Evolutionary conservation across 2,113 vertebrate species (phyloP).

Genomic region (Quiscalus mexicanus): DNA sequence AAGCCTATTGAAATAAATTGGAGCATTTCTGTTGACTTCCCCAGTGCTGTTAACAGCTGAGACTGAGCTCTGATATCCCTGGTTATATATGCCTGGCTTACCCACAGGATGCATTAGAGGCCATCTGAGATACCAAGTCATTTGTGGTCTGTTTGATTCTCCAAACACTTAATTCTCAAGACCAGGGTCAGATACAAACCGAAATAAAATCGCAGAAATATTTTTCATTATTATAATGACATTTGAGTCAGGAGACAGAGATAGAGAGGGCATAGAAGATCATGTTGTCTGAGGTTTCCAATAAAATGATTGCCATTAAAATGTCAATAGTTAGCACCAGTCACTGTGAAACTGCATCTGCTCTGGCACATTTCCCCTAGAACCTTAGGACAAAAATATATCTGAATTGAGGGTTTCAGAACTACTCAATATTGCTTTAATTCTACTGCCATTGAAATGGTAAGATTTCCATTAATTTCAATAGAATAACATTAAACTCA

Average conservation of each 20-base stretch:
- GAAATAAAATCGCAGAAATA: background rate
- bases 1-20: background rate
- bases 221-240: background rate
- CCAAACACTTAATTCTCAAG: background rate
- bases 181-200: background rate
- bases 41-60: fast-evolving
- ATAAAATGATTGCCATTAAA: background rate
- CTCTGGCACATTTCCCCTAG: background rate
- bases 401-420: background rate
- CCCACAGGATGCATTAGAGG: background rate
- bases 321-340: background rate
- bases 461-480: background rate
- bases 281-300: background rate
- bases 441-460: background rate
- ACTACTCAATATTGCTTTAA: background rate
- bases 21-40: background rate
- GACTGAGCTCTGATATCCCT: background rate
- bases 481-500: background rate
- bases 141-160: background rate
- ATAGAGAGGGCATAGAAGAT: background rate
- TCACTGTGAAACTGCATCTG: background rate
- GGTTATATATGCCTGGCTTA: background rate
- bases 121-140: background rate
- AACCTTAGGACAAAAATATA: background rate
- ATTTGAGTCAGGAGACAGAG: background rate